phyloP scores from a whole-genome alignment of 2,888 invertebrate genomes.

The Melanostoma mellinum region DNA sequence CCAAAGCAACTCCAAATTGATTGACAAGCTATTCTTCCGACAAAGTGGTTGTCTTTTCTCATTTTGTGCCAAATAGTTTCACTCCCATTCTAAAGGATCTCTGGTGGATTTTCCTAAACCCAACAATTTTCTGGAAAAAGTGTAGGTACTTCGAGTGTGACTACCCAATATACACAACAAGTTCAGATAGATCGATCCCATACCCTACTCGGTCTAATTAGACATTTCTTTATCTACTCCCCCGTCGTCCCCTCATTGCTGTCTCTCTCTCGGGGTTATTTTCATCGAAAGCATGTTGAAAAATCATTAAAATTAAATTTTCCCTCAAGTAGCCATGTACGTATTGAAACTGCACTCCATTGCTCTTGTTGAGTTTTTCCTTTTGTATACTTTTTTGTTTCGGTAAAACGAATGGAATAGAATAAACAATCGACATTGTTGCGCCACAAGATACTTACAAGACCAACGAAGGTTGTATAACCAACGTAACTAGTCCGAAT shows the following conservation, averaged over 20 bases:
- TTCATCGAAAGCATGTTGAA: slow-evolving; percentile 63
- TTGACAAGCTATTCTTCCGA: too few relatives aligned
- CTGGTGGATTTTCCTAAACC: too few relatives aligned
- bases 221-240: slow-evolving; percentile 33
- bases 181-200: slow-evolving; percentile 15
- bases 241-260: not conserved
- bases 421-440: slow-evolving; percentile 66
- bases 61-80: too few relatives aligned
- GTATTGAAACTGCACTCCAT: slow-evolving; percentile 20
- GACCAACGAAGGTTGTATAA: slow-evolving; percentile 3
- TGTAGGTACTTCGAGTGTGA: too few relatives aligned
- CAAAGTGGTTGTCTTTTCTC: too few relatives aligned
- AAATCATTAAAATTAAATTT: slow-evolving; percentile 65
- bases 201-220: slow-evolving; percentile 52
- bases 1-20: too few relatives aligned
- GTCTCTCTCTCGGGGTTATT: slow-evolving; percentile 41
- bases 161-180: slow-evolving; percentile 12
- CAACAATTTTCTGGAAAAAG: not conserved
- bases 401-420: slow-evolving; percentile 48
- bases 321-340: slow-evolving; percentile 12
- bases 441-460: slow-evolving; percentile 20
- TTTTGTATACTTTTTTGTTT: slow-evolving; percentile 6
- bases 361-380: slow-evolving; percentile 1
- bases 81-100: too few relatives aligned
- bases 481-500: slow-evolving; percentile 22